Conservation (phyloP, 2,888 invertebrate genomes). For the Acheta domesticus region DNA sequence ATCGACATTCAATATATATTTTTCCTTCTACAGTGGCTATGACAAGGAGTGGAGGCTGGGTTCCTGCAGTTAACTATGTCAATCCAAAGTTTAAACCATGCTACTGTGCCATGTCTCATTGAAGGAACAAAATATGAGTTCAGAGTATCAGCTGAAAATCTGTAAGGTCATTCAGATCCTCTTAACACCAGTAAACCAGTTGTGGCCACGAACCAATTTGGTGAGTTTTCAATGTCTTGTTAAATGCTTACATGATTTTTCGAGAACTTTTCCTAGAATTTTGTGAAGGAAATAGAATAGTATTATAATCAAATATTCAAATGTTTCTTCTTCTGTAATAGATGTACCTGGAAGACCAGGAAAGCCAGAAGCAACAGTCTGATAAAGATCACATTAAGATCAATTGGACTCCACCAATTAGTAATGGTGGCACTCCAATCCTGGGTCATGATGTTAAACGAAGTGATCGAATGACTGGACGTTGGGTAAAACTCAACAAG, state of each 20-base stretch:
- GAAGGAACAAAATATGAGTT: constrained; percentile 97
- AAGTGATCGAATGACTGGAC: constrained; percentile 81
- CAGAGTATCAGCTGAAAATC: constrained; percentile 90
- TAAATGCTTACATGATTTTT: too few relatives aligned
- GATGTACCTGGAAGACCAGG: constrained; percentile 91
- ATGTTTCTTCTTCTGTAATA: constrained; percentile 40
- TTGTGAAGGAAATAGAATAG: too few relatives aligned
- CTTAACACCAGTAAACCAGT: constrained; percentile 78
- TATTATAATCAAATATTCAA: too few relatives aligned
- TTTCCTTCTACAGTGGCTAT: constrained; percentile 61
- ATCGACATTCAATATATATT: constrained; percentile 11
- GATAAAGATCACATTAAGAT: constrained; percentile 95
- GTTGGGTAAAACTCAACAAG: constrained; percentile 91
- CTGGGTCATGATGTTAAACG: constrained; percentile 91
- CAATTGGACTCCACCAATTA: constrained; percentile 91
- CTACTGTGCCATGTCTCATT: constrained; percentile 81
- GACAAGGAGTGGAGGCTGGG: constrained; percentile 95
- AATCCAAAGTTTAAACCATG: constrained; percentile 84
- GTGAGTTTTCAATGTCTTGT: constrained; percentile 45
- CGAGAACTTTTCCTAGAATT: too few relatives aligned
- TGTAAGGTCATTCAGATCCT: constrained; percentile 91
- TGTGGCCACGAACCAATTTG: constrained; percentile 88
- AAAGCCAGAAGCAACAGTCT: constrained; percentile 86
- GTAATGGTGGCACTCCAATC: constrained; percentile 94
- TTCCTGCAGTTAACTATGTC: constrained; percentile 89